A percentile compares a stretch with the other conserved stretches of the same genome.
Evolutionary conservation across 2,888 invertebrate species (phyloP).

Genomic region (Nephrocerus scutellatus): DNA sequence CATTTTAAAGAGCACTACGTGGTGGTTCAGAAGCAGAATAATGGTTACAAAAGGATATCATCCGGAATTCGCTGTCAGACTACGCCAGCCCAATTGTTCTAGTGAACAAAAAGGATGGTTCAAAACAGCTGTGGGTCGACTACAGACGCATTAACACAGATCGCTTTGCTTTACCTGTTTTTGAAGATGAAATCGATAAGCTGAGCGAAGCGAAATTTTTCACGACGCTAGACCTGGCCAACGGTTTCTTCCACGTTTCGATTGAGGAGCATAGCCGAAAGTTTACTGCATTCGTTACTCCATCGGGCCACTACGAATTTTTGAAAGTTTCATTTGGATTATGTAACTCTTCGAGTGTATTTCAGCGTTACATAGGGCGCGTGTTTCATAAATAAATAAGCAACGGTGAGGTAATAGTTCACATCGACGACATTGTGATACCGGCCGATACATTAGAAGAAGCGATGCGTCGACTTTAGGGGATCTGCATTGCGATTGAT

Average conservation of each 20-base stretch:
- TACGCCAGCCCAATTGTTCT: no score
- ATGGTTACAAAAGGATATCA: conserved; percentile 4
- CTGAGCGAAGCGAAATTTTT: conserved; percentile 1
- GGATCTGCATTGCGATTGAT: background rate
- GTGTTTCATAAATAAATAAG: no score
- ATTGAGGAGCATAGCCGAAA: no score
- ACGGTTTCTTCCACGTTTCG: conserved; percentile 9
- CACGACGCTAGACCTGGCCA: background rate
- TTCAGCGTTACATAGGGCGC: no score
- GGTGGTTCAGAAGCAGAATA: background rate
- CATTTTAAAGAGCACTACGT: conserved; percentile 1
- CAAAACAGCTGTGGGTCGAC: conserved; percentile 8
- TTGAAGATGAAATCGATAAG: conserved; percentile 4
- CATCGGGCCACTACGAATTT: no score
- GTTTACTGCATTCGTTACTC: no score
- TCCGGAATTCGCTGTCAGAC: conserved; percentile 5
- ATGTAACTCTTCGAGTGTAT: no score
- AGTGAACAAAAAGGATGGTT: conserved; percentile 6
- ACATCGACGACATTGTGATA: no score
- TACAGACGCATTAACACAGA: conserved; percentile 4
- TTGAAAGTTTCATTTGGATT: no score
- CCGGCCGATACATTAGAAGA: no score
- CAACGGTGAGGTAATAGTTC: no score
- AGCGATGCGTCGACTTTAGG: conserved; percentile 1
- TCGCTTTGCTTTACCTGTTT: conserved; percentile 1